phyloP scores from a whole-genome alignment of 1,140 invertebrate species.

The Aphidius gifuensis region DNA sequence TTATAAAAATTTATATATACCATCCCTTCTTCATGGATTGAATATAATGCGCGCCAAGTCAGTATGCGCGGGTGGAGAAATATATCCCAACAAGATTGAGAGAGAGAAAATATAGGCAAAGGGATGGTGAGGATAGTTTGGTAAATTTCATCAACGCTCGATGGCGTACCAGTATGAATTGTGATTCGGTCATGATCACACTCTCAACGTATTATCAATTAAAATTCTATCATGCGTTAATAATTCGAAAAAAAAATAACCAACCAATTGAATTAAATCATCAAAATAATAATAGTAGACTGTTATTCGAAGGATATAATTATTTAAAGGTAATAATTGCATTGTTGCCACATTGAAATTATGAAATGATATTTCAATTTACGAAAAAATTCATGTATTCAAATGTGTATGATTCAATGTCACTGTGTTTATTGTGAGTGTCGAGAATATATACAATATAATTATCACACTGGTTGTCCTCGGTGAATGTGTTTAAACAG shows the following conservation, averaged over 20 bases:
- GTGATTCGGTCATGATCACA: constrained; percentile 51
- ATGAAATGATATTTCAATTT: not conserved
- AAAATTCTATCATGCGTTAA: no score
- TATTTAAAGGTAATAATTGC: no score
- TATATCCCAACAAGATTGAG: no score
- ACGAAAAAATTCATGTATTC: not conserved
- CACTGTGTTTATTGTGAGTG: not conserved
- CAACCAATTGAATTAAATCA: no score
- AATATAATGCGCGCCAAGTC: constrained; percentile 33
- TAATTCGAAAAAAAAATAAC: no score
- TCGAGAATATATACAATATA: no score
- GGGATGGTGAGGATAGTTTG: constrained; percentile 29
- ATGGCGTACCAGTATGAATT: constrained; percentile 53
- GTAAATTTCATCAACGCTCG: constrained; percentile 51
- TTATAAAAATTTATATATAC: no score
- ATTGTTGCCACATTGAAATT: no score
- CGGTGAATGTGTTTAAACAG: no score
- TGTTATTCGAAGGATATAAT: no score
- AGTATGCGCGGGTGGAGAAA: constrained; percentile 18
- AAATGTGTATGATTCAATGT: not conserved
- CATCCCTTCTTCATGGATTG: not conserved
- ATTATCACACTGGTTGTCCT: no score
- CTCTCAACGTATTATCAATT: constrained; percentile 19
- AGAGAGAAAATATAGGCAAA: constrained; percentile 15
- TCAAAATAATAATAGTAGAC: no score